Evolutionary conservation across 2,888 invertebrate genomes (phyloP).

Genomic region (Eubasilissa splendida): DNA sequence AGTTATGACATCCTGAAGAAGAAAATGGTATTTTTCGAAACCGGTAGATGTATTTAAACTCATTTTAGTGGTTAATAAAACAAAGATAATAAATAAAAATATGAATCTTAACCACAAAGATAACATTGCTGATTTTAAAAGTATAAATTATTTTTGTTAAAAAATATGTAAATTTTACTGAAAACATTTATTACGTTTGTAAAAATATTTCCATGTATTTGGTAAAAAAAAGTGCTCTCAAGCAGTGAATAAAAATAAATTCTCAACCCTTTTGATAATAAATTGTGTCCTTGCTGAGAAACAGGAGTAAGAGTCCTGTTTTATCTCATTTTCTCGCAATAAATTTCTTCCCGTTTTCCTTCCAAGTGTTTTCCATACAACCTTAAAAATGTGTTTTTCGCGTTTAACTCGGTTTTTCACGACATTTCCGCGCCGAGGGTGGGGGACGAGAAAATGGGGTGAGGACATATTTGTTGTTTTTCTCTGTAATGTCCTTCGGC

Average conservation of each 20-base stretch:
- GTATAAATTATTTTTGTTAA: too few relatives aligned
- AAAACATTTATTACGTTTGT: too few relatives aligned
- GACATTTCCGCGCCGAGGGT: constrained; percentile 16
- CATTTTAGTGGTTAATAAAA: too few relatives aligned
- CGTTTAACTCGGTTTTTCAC: constrained; percentile 51
- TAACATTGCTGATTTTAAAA: too few relatives aligned
- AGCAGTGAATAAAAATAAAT: constrained; percentile 4
- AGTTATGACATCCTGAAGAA: too few relatives aligned
- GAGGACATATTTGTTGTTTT: constrained; percentile 47
- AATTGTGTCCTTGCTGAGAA: constrained; percentile 12
- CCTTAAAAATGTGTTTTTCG: constrained; percentile 59
- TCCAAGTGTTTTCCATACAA: constrained; percentile 54
- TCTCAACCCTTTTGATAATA: constrained; percentile 11
- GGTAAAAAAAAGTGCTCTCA: too few relatives aligned
- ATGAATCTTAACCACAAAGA: too few relatives aligned
- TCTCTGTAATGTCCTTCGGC: constrained; percentile 43
- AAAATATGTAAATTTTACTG: too few relatives aligned
- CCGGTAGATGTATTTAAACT: too few relatives aligned
- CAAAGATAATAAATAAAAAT: too few relatives aligned
- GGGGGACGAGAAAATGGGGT: background rate
- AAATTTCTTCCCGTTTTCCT: constrained; percentile 32
- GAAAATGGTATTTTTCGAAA: too few relatives aligned
- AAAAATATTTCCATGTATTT: too few relatives aligned
- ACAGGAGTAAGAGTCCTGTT: constrained; percentile 14
- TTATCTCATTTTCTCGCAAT: constrained; percentile 37